Conservation (phyloP, 2,797 vertebrate genomes). For the Rachycentron canadum region DNA sequence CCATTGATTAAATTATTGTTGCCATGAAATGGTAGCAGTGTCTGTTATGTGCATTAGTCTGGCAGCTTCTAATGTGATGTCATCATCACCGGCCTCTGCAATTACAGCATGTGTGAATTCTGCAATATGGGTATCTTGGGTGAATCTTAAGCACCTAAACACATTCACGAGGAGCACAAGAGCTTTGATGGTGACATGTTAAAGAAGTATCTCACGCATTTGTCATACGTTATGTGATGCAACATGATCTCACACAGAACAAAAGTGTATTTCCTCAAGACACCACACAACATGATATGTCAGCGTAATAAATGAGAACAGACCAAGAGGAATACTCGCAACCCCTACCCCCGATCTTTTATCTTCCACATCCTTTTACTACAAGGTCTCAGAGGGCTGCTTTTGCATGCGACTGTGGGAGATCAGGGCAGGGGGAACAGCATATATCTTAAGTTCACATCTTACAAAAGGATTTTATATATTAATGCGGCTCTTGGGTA, state of each 20-base stretch:
- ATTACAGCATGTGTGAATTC: slow-evolving; percentile 52
- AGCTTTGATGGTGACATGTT: slow-evolving; percentile 27
- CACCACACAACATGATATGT: slow-evolving; percentile 75
- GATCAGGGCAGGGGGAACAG: slow-evolving; percentile 80
- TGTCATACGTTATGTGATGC: slow-evolving; percentile 39
- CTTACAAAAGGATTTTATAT: slow-evolving; percentile 80
- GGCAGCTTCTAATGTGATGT: slow-evolving; percentile 64
- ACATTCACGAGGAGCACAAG: slow-evolving; percentile 23
- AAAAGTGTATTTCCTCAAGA: slow-evolving; percentile 67
- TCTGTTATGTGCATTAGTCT: slow-evolving; percentile 65
- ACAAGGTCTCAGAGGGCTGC: slow-evolving; percentile 73
- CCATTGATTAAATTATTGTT: slow-evolving; percentile 54
- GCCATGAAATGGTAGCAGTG: slow-evolving; percentile 50
- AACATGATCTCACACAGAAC: slow-evolving; percentile 49
- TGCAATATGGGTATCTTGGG: slow-evolving; percentile 47
- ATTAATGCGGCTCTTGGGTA: slow-evolving; percentile 80
- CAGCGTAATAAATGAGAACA: slow-evolving; percentile 80
- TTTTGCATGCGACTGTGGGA: slow-evolving; percentile 73
- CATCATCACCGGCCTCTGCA: slow-evolving; percentile 63
- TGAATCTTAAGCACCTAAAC: slow-evolving; percentile 52
- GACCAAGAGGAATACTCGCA: slow-evolving; percentile 62
- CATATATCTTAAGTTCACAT: slow-evolving; percentile 82
- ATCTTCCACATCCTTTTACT: slow-evolving; percentile 77
- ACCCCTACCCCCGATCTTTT: slow-evolving; percentile 66
- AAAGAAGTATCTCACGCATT: slow-evolving; percentile 31